phyloP scores from a whole-genome alignment of 2,113 vertebrate genomes.

The Brachypodius melanocephalos region DNA sequence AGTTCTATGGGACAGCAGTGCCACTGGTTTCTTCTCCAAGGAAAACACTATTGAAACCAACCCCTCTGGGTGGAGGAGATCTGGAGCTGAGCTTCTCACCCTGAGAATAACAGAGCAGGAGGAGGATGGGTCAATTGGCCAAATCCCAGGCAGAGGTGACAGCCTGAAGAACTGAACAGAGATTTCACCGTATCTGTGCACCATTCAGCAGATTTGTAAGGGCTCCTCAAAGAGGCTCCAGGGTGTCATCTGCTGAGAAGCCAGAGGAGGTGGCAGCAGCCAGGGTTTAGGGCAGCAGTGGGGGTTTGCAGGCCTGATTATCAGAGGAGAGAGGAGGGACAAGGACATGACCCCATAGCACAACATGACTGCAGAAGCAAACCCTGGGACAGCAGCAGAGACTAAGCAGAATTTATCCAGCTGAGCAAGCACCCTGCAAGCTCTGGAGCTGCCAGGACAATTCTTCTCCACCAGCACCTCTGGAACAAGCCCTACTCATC shows the following conservation, averaged over 20 bases:
- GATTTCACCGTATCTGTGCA: fast-evolving
- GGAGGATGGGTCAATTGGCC: neutral
- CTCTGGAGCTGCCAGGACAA: fast-evolving
- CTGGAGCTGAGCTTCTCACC: neutral
- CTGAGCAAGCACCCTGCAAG: neutral
- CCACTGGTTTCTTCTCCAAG: neutral
- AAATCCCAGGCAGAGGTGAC: neutral
- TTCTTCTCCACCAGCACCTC: neutral
- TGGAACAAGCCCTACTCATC: neutral
- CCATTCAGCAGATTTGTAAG: neutral
- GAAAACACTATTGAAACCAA: neutral
- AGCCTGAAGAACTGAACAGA: neutral
- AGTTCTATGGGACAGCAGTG: neutral
- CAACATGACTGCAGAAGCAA: neutral
- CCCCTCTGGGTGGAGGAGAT: neutral
- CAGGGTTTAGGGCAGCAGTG: neutral
- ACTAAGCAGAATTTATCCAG: neutral
- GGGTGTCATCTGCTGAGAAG: neutral
- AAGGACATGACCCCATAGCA: neutral
- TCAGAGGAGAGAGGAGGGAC: neutral
- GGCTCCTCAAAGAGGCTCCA: neutral
- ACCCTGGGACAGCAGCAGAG: neutral
- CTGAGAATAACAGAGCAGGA: neutral
- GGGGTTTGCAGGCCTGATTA: neutral
- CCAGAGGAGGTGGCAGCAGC: neutral